Percentiles rank a stretch among this genome's conserved stretches.
phyloP scores from a whole-genome alignment of 2,797 vertebrate species.

The Urophycis tenuis region DNA sequence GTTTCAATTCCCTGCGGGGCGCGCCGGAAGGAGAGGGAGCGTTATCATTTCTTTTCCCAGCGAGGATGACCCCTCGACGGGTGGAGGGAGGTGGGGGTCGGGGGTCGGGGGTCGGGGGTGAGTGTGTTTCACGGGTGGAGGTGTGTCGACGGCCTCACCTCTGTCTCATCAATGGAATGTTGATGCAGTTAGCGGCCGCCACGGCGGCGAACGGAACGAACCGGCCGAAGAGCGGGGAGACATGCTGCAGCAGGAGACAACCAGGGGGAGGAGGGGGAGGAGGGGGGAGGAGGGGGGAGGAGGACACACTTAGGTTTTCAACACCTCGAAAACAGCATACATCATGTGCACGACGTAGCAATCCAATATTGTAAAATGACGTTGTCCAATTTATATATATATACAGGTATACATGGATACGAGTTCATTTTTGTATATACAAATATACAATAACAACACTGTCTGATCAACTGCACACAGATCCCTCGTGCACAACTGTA shows the following conservation, averaged over 20 bases:
- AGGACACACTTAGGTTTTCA: not conserved
- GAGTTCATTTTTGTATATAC: not conserved
- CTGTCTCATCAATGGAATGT: slow-evolving; percentile 97
- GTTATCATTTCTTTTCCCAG: not conserved
- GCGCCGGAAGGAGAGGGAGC: not conserved
- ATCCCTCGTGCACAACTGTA: not conserved
- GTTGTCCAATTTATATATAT: too few species aligned
- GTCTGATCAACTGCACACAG: too few species aligned
- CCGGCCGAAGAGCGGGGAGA: slow-evolving; percentile 90
- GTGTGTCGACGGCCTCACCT: slow-evolving; percentile 68
- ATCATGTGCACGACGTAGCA: not conserved
- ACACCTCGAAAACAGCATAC: not conserved
- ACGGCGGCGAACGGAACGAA: slow-evolving; percentile 98
- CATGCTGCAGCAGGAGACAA: slow-evolving; percentile 67
- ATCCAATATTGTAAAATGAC: too few species aligned
- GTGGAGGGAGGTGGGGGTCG: too few species aligned
- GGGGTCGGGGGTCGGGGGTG: not conserved
- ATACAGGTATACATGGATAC: not conserved
- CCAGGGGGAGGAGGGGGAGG: not conserved
- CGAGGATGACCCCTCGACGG: not conserved
- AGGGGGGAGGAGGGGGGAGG: not conserved
- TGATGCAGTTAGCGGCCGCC: slow-evolving; percentile 97
- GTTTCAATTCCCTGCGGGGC: slow-evolving; percentile 81
- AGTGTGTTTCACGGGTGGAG: not conserved
- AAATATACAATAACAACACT: not conserved